Evolutionary conservation across 2,888 invertebrate species (phyloP), one percentile per base, ranked within the genome.

Genomic region (Drosophila quasianomalipes): DNA sequence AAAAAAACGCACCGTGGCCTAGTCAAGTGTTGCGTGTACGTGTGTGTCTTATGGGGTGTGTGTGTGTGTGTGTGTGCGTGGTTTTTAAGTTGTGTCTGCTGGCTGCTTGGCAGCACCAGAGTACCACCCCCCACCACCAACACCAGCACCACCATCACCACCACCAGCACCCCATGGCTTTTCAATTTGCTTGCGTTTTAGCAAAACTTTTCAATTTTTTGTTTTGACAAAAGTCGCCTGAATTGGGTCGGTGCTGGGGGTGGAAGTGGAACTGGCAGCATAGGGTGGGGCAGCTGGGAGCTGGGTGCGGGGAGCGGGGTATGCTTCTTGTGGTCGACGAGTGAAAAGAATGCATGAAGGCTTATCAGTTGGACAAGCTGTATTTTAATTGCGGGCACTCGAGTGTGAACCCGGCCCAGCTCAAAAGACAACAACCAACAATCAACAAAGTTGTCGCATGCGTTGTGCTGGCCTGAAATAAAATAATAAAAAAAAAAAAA

Each of bases 331-430:
- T 72, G 81, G 75, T 60, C 78, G 76, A 55, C 71, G 54, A 79
- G 70, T 68, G 82, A 79, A 85, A 89, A 85, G 85, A 85, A 81
- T 84, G 86, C 89, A 86, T 82, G 89, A 84, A 88, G 81, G 85
- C 88, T 88, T 88, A 88, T 88, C 88, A 88, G 91, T 88, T 88
- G 88, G 91, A 85, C 88, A 90, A 79, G 90, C 83, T 90, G 88
- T 88, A 91, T 91, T 88, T 88, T 88, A 88, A 88, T 88, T 88
- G 91, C 67, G 86, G 64, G 88, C 88, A 91, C 88, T 89, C 91
- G 81, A 90, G 91, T 88, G 88, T 85, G 76, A 88, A 85, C 76
- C 74, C 64, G 68, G 70, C 55, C 73, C 74, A 77, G 66, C 71
- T 59, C 55, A 55, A 30, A 47, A 49, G 61, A 66, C 81, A 81